phyloP scores from a whole-genome alignment of 2,888 invertebrate species.

The Sinhomidia bicolor region DNA sequence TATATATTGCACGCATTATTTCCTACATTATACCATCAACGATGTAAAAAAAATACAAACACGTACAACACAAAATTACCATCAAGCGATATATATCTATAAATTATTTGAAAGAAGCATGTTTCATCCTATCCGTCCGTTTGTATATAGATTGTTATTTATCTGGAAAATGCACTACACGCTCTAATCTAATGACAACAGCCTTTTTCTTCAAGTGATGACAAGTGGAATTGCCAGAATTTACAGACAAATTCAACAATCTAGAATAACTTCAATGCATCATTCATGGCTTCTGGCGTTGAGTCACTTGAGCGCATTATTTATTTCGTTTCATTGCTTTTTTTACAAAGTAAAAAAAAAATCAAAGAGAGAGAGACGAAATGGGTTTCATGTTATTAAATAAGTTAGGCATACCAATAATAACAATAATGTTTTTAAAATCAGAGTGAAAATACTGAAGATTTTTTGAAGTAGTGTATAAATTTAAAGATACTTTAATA shows the following conservation, averaged over 20 bases:
- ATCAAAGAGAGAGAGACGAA: background rate
- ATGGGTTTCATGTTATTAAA: background rate
- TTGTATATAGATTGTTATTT: constrained; percentile 32
- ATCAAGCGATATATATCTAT: background rate
- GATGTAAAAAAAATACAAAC: background rate
- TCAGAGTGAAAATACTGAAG: background rate
- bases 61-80: background rate
- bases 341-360: background rate
- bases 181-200: constrained; percentile 47
- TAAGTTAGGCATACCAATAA: background rate
- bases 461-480: background rate
- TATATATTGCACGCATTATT: background rate
- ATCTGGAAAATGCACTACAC: constrained; percentile 47
- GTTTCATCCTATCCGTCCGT: background rate
- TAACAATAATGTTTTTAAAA: constrained; percentile 24
- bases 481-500: too few species aligned
- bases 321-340: background rate
- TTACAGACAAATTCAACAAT: constrained; percentile 52
- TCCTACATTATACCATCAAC: background rate
- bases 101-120: background rate
- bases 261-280: background rate
- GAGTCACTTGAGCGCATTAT: background rate
- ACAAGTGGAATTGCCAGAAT: constrained; percentile 68
- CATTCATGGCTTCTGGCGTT: constrained; percentile 18
- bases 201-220: constrained; percentile 65